A percentile compares a stretch with the other conserved stretches of the same genome.
Conservation (phyloP, 2,113 vertebrate genomes). For the Connochaetes taurinus region DNA sequence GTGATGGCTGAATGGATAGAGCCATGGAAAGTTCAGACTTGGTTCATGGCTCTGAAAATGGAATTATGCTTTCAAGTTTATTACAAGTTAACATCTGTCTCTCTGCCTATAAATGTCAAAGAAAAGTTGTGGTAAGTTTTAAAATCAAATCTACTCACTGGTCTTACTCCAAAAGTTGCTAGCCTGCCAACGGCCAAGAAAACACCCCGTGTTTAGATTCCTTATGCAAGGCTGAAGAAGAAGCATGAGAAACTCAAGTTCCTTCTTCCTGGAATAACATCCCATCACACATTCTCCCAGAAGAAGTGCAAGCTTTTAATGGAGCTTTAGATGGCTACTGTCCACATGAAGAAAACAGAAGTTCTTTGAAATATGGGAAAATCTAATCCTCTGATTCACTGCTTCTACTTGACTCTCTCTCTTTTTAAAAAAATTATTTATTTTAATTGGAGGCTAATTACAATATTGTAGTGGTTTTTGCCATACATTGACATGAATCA, state of each 20-base stretch:
- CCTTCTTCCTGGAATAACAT: not conserved
- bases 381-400: not conserved
- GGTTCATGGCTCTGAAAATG: not conserved
- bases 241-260: not conserved
- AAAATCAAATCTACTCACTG: conserved; percentile 30
- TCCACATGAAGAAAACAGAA: conserved; percentile 43
- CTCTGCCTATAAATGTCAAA: not conserved
- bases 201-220: not conserved
- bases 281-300: not conserved
- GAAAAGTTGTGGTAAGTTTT: not conserved
- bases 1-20: not conserved
- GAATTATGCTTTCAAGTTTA: not conserved
- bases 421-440: not conserved
- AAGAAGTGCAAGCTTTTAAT: not conserved
- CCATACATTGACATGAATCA: no score
- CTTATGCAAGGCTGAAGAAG: not conserved
- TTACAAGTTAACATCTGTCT: conserved; percentile 18
- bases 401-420: not conserved
- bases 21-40: not conserved
- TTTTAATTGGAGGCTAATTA: no score
- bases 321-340: not conserved
- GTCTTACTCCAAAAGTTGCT: not conserved
- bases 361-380: not conserved
- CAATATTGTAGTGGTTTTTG: no score
- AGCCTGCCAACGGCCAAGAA: not conserved